Evolutionary conservation across 2,888 invertebrate genomes (phyloP).

Genomic region (Gandaritis pyraliata): DNA sequence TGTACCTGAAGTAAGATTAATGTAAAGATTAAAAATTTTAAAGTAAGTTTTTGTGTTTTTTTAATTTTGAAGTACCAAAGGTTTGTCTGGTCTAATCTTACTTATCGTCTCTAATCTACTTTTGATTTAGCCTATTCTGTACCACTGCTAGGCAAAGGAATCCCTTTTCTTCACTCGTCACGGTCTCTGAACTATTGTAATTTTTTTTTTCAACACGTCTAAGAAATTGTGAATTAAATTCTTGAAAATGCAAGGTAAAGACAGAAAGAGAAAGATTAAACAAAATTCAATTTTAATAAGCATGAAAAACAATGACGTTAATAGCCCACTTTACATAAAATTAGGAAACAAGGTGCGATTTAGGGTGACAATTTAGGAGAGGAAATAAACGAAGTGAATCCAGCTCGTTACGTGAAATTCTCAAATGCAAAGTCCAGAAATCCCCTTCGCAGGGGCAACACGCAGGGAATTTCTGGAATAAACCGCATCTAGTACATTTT

Average conservation of each 20-base stretch:
- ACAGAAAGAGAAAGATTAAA: neutral
- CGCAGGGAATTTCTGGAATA: too few species aligned
- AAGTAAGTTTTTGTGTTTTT: neutral
- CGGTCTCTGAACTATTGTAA: too few species aligned
- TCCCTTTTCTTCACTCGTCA: too few species aligned
- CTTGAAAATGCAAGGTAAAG: too few species aligned
- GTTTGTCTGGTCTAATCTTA: too few species aligned
- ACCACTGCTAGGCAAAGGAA: too few species aligned
- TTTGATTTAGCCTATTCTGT: too few species aligned
- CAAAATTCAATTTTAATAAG: neutral
- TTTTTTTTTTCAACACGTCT: too few species aligned
- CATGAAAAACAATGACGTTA: neutral
- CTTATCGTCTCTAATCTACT: too few species aligned
- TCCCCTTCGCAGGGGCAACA: too few species aligned
- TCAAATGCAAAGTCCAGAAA: too few species aligned
- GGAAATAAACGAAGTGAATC: neutral
- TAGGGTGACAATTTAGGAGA: neutral
- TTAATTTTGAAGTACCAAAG: neutral
- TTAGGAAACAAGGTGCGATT: conserved; percentile 2
- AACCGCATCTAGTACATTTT: neutral
- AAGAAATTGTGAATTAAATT: too few species aligned
- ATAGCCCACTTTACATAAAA: conserved; percentile 5
- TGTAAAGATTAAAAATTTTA: conserved; percentile 6
- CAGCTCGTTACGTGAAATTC: neutral
- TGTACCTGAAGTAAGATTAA: conserved; percentile 36